These are phyloP conservation scores for Cotesia typhae DNA, from an alignment of 1,140 invertebrate genomes.

Conservation along the genomic window DNA sequence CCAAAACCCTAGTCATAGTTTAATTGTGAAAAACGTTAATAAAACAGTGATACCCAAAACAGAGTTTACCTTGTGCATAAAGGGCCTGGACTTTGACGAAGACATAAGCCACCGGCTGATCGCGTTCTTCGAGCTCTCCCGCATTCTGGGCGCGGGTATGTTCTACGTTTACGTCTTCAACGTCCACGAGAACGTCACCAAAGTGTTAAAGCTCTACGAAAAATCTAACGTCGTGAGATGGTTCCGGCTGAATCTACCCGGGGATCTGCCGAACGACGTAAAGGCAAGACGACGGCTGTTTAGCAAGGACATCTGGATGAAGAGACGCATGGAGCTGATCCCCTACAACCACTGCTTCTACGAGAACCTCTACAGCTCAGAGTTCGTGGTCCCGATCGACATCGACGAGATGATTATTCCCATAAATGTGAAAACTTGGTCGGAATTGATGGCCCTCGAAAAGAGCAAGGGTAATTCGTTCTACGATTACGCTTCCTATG, in stretches of 20 bases:
- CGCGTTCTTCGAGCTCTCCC: conserved; percentile 76
- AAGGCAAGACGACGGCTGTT: conserved; percentile 53
- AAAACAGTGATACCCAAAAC: conserved; percentile 21
- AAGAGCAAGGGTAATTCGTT: conserved; percentile 53
- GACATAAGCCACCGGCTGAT: conserved; percentile 71
- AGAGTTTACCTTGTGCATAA: conserved; percentile 75
- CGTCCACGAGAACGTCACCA: conserved; percentile 66
- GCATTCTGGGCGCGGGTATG: conserved; percentile 72
- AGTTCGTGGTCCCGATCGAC: conserved; percentile 75
- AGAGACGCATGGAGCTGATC: conserved; percentile 75
- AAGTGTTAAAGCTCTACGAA: conserved; percentile 69
- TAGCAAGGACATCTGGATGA: conserved; percentile 72
- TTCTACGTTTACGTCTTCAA: conserved; percentile 73
- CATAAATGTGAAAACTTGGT: conserved; percentile 68
- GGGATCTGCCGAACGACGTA: conserved; percentile 60
- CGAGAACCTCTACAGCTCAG: conserved; percentile 70
- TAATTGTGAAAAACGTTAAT: conserved; percentile 45
- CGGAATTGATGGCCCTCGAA: conserved; percentile 60
- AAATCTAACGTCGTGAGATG: conserved; percentile 65
- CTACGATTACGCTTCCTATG: conserved; percentile 69
- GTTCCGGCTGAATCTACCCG: conserved; percentile 68
- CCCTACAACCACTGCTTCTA: conserved; percentile 82
- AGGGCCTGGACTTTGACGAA: conserved; percentile 73
- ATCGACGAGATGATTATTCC: conserved; percentile 78
- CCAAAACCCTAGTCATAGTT: conserved; percentile 61